Evolutionary conservation across 2,113 vertebrate genomes (phyloP).

Genomic region (Oryzias woworae): DNA sequence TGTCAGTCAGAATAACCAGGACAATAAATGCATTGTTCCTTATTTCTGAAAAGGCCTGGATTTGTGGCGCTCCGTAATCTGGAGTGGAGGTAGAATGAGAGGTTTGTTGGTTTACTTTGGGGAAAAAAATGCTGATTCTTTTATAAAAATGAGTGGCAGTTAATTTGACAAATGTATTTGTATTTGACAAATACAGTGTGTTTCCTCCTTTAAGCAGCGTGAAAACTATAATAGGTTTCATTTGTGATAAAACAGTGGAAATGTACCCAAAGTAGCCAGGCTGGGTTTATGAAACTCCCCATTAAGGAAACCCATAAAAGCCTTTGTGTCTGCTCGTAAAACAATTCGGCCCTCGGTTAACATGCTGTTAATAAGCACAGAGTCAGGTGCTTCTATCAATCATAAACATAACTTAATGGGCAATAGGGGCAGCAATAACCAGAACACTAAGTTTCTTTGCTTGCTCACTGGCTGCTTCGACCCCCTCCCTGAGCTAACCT

Average conservation of each 20-base stretch:
- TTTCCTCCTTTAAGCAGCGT: slow-evolving; percentile 13
- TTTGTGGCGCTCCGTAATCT: slow-evolving; percentile 24
- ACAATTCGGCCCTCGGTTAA: slow-evolving; percentile 36
- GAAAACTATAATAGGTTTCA: slow-evolving; percentile 11
- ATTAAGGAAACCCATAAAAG: slow-evolving; percentile 33
- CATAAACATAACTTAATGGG: slow-evolving; percentile 61
- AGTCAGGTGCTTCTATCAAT: slow-evolving; percentile 69
- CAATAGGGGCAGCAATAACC: slow-evolving; percentile 25
- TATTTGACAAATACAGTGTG: not conserved
- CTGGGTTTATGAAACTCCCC: slow-evolving; percentile 15
- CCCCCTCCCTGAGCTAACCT: slow-evolving; percentile 31
- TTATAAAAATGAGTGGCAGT: not conserved
- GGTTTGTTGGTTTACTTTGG: not conserved
- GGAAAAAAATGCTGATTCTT: slow-evolving; percentile 4
- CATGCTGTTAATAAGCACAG: slow-evolving; percentile 50
- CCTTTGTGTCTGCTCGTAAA: slow-evolving; percentile 43
- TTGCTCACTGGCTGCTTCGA: not conserved
- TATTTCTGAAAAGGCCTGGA: not conserved
- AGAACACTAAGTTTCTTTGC: slow-evolving; percentile 33
- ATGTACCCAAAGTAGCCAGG: slow-evolving; percentile 8
- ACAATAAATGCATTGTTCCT: slow-evolving; percentile 42
- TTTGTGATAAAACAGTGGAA: slow-evolving; percentile 8
- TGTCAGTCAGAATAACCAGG: slow-evolving; percentile 44
- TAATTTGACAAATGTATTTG: not conserved
- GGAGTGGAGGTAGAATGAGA: slow-evolving; percentile 1